Evolutionary conservation across 1,140 invertebrate species (phyloP).

Genomic region (Saccostrea echinata): DNA sequence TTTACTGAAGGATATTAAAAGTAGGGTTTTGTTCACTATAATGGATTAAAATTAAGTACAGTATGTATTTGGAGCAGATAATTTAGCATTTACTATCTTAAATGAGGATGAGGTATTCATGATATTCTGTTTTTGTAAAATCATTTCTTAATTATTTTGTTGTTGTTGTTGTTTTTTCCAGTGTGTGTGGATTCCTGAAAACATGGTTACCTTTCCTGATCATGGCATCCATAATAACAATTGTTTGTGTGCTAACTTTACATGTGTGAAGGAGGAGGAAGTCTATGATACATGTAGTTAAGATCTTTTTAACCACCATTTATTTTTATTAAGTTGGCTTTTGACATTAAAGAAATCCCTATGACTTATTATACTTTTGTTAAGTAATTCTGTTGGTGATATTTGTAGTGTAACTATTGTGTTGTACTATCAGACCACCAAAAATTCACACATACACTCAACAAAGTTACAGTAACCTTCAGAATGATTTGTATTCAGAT

Average conservation of each 20-base stretch:
- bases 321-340: background rate
- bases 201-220: constrained; percentile 93
- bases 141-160: background rate
- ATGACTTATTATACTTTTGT: background rate
- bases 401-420: background rate
- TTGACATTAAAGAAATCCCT: background rate
- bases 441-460: background rate
- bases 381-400: background rate
- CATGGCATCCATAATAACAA: constrained; percentile 80
- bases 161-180: constrained; percentile 79
- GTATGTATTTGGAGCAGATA: too few relatives aligned
- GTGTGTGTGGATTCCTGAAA: constrained; percentile 88
- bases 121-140: background rate
- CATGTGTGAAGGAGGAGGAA: background rate
- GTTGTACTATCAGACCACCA: background rate
- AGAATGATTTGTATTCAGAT: too few relatives aligned
- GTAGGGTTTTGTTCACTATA: background rate
- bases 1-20: background rate
- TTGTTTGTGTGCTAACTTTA: background rate
- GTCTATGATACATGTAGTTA: background rate
- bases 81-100: background rate
- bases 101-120: background rate
- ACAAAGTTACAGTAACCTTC: too few relatives aligned
- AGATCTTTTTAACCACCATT: background rate
- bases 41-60: too few relatives aligned